Base-by-base conservation (phyloP, 2,888 invertebrate genomes). In the Athrips mouffetella region DNA sequence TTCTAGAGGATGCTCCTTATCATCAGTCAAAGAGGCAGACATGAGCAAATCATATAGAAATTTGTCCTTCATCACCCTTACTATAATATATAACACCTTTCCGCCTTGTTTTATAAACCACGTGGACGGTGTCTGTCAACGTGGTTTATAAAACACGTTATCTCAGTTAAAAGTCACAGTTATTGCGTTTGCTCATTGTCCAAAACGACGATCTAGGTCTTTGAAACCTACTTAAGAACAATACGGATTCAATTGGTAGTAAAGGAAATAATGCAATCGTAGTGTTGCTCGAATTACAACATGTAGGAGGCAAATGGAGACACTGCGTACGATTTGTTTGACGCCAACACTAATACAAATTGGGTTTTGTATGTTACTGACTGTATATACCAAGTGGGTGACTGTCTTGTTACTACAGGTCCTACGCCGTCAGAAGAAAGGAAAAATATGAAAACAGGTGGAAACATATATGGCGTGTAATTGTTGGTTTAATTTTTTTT, bases 271-370 rank as follows among this genome's bases (percentile, higher is more conserved):
- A 47, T 44, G 44, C 35, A 48, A 42, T 35, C 39, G 40, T 29
- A 23, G 10, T 16, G 30, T 16, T 15, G 1, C 6, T 30, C 13
- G 10, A 40, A 30, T 33, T 42, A 18, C 27, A 11, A 21, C 31
- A 20, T 33, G 51, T 51, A 45, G 45, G 51, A 23, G 48, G 47
- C 33, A 41, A n/a, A 45, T 48, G 50, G 33, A 47, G 50, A 47
- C 40, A 48, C 31, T 13, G 25, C 6, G 23, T 23, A 25, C 23
- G 25, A 37, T 23, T 40, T 31, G 39, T 40, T 49, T 30, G 5
- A 30, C 49, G 45, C 49, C 50, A 47, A 45, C 50, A 44, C 47
- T 30, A 39, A 50, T 25, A 21, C 10, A 1, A 29, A 8, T 31
- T 31, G 1, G 11, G n/a, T 21, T 40, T 23, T 23, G 40, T 23